Conservation (phyloP, 2,888 invertebrate species). For the Dichetophora obliterata region DNA sequence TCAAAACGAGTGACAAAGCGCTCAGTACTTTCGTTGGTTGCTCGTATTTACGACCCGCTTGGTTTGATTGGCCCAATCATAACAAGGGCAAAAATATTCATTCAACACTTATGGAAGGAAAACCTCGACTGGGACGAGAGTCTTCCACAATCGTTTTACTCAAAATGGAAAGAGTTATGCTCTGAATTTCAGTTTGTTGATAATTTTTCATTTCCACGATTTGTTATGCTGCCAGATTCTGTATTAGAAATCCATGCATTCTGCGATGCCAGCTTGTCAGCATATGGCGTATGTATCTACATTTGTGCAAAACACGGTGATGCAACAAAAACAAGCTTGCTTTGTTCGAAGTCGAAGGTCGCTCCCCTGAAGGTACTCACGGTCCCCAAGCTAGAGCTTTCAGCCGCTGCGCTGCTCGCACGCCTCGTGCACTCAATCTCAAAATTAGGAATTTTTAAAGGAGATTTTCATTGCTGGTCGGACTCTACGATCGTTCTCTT, state of each 20-base stretch:
- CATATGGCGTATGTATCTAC: conserved; percentile 23
- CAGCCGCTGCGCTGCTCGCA: conserved; percentile 40
- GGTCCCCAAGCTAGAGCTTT: conserved; percentile 41
- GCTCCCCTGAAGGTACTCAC: conserved; percentile 41
- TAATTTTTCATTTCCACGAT: not conserved
- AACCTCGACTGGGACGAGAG: conserved; percentile 15
- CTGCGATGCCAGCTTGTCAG: conserved; percentile 5
- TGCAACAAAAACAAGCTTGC: not conserved
- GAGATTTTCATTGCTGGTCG: not conserved
- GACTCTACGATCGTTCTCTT: conserved; percentile 32
- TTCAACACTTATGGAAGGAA: conserved; percentile 21
- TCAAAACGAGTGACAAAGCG: not conserved
- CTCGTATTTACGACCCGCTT: conserved; percentile 5
- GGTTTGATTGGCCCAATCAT: conserved; percentile 4
- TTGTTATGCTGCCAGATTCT: not conserved
- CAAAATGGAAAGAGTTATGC: not conserved
- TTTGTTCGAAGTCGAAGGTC: conserved; percentile 43
- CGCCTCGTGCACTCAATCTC: conserved; percentile 35
- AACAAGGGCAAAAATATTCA: conserved; percentile 3
- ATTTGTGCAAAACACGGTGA: conserved; percentile 32
- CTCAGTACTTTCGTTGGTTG: not conserved
- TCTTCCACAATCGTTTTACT: not conserved
- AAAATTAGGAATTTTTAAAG: conserved; percentile 29
- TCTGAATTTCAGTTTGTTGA: not conserved
- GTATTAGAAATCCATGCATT: not conserved